Conservation (phyloP, 2,888 invertebrate genomes). For the Agonopterix subpropinquella region DNA sequence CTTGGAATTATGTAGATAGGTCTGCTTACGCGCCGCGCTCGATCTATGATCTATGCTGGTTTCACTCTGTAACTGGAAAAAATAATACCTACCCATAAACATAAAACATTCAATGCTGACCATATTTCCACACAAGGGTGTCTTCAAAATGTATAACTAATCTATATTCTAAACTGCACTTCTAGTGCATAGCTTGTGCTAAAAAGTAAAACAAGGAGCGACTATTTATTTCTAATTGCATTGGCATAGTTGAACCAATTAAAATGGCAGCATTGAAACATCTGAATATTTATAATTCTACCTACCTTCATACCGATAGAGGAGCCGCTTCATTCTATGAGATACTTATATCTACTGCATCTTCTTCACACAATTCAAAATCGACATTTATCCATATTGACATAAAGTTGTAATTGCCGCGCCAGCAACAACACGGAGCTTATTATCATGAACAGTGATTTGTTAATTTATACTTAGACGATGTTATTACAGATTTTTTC, state of each 20-base stretch:
- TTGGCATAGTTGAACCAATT: not conserved
- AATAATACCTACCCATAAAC: not conserved
- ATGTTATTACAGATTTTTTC: conserved; percentile 37
- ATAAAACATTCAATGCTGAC: no score
- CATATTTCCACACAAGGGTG: no score
- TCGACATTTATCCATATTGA: no score
- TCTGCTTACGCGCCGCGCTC: not conserved
- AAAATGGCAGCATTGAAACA: not conserved
- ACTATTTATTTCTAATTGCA: no score
- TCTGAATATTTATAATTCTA: conserved; percentile 14
- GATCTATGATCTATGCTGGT: not conserved
- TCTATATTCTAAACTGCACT: no score
- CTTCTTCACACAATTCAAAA: no score
- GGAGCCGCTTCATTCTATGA: conserved; percentile 9
- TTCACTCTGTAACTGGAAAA: not conserved
- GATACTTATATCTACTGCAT: not conserved
- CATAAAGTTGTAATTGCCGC: not conserved
- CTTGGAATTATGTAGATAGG: conserved; percentile 15
- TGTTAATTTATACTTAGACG: conserved; percentile 32
- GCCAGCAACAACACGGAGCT: not conserved
- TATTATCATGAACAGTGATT: conserved; percentile 10
- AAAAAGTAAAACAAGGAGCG: no score
- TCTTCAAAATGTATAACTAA: no score
- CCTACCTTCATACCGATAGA: conserved; percentile 9
- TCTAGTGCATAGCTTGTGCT: no score